phyloP scores from a whole-genome alignment of 2,888 invertebrate species.

The Oscheius sp. region DNA sequence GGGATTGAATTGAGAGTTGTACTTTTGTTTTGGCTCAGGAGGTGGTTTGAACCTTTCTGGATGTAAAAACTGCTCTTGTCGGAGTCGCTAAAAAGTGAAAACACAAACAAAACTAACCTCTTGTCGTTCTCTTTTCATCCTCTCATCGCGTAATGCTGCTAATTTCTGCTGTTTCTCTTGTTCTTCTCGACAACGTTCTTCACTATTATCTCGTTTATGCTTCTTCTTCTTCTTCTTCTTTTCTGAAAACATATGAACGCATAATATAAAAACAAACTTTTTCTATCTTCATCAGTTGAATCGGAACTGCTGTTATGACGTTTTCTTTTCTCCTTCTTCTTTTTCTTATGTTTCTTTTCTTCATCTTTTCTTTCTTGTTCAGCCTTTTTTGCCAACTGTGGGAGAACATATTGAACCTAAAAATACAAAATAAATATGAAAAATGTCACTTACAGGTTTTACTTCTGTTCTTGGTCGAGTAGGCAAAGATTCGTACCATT shows the following conservation, averaged over 20 bases:
- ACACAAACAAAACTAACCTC: slow-evolving; percentile 75
- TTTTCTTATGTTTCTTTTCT: not conserved
- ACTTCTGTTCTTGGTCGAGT: slow-evolving; percentile 74
- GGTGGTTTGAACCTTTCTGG: slow-evolving; percentile 73
- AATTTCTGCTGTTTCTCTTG: slow-evolving; percentile 1
- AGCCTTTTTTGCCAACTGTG: slow-evolving; percentile 31
- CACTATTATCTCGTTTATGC: slow-evolving; percentile 31
- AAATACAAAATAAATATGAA: not conserved
- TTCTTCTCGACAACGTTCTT: slow-evolving; percentile 25
- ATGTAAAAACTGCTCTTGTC: slow-evolving; percentile 75
- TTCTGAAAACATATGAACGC: not conserved
- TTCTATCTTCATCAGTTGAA: slow-evolving; percentile 11
- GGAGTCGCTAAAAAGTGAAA: slow-evolving; percentile 18
- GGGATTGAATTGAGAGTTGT: slow-evolving; percentile 96
- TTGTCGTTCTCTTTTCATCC: slow-evolving; percentile 82
- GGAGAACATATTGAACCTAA: slow-evolving; percentile 8
- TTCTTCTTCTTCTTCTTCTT: slow-evolving; percentile 35
- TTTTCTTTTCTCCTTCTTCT: slow-evolving; percentile 22
- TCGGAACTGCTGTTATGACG: not conserved
- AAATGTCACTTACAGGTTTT: not conserved
- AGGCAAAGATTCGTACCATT: slow-evolving; percentile 83
- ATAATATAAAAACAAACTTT: not conserved
- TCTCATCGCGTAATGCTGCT: slow-evolving; percentile 76
- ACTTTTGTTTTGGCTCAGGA: slow-evolving; percentile 79
- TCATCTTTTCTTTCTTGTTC: slow-evolving; percentile 4